Base-by-base conservation (phyloP, 1,140 invertebrate genomes). In the Pygmarrhopalites habei region DNA sequence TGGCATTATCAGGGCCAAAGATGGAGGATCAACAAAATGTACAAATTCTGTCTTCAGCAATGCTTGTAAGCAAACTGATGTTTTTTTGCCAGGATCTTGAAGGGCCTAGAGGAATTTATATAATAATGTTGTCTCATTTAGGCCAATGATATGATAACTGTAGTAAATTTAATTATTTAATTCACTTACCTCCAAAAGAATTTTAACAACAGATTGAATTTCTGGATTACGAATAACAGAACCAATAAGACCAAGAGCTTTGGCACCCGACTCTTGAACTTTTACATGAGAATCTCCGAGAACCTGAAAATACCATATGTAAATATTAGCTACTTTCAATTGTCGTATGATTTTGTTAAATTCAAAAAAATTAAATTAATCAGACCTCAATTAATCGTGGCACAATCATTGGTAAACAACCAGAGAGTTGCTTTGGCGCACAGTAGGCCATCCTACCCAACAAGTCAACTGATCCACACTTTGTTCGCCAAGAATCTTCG, bases 1-100 rank as follows among this genome's bases (percentile, higher is more conserved):
- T 1, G 96, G 96, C 95, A 99, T 99, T 66, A 99, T 98, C 17
- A 99, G 80, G 62, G 97, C 95, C 3, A 99, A 80, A 0, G 95
- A 99, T 1, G 96, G 95, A 4, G 97, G 92, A 78, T 99, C 97
- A 70, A 99, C 98, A 75, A 98, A 97, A 78, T 99, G 96, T 44
- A 99, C 93, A 79, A 99, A 99, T 76, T 98, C 92, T 0, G 95
- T 99, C 73, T 98, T 91, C 17, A 99, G 77, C 26, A 99, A 79
- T 1, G 89, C 93, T 74, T 95, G 89, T 1, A 98, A 78, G 77
- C 92, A 95, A 7, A 82, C 82, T 1, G 90, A 90, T 0, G 96
- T 99, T 76, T 95, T 95, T 72, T 91, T 89, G 0, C 92, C 91
- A 1, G 97, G 96, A 81, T 99, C 95, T 77, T 98, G 92, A 1